phyloP scores from a whole-genome alignment of 2,113 vertebrate species.

The Brachionichthys hirsutus region DNA sequence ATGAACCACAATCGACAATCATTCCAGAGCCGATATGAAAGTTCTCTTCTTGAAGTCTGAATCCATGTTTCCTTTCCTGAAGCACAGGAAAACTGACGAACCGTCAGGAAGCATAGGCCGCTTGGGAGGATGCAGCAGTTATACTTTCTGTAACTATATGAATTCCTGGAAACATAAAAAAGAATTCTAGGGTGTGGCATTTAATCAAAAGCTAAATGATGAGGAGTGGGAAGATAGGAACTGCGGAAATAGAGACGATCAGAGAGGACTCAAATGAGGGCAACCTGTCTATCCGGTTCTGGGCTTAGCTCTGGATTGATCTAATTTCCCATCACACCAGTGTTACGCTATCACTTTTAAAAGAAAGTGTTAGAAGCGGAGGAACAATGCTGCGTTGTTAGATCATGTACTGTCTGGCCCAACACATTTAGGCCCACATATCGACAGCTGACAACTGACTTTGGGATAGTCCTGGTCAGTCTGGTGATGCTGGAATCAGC shows the following conservation, averaged over 20 bases:
- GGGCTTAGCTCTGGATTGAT: background rate
- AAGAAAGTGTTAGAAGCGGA: background rate
- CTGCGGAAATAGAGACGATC: background rate
- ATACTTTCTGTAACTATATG: background rate
- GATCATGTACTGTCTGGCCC: constrained; percentile 3
- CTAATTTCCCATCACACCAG: constrained; percentile 4
- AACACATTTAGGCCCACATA: too few species aligned
- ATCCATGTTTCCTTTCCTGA: background rate
- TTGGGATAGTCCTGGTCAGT: background rate
- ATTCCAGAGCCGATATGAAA: background rate
- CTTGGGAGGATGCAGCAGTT: background rate
- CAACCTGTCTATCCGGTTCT: constrained; percentile 32
- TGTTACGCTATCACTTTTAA: background rate
- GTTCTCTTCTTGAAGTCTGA: background rate
- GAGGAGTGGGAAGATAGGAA: background rate
- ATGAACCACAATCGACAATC: background rate
- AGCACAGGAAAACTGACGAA: background rate
- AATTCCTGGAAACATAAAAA: constrained; percentile 7
- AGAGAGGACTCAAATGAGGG: constrained; percentile 6
- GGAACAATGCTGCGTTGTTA: constrained; percentile 1
- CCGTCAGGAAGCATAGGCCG: background rate
- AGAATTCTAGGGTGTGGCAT: constrained; percentile 14
- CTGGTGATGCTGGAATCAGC: constrained; percentile 1
- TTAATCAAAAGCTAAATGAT: background rate
- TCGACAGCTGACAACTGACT: background rate